These are phyloP conservation scores for Lasioglossum baleicum DNA, from an alignment of 1,140 invertebrate species.

Conservation along the genomic window DNA sequence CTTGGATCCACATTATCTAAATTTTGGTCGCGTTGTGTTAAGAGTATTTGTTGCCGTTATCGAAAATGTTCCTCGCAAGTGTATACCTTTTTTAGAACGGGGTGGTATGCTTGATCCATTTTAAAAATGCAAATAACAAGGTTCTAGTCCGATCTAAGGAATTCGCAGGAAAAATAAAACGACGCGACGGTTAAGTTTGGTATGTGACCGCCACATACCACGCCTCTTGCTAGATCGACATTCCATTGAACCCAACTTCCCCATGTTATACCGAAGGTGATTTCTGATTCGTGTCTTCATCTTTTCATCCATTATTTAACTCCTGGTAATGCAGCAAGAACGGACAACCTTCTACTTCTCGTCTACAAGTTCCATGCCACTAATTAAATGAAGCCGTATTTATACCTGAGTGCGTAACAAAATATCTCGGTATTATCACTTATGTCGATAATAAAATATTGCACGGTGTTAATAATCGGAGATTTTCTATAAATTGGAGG, in stretches of 20 bases:
- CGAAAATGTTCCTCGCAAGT: background rate
- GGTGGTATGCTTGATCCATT: background rate
- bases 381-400: background rate
- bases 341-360: background rate
- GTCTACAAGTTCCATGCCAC: background rate
- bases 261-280: conserved; percentile 45
- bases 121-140: conserved; percentile 29
- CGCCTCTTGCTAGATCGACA: conserved; percentile 68
- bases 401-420: background rate
- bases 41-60: background rate
- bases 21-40: background rate
- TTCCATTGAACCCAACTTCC: conserved; percentile 59
- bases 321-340: background rate
- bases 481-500: too few relatives aligned
- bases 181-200: conserved; percentile 49
- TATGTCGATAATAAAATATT: too few relatives aligned
- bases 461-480: too few relatives aligned
- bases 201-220: conserved; percentile 66
- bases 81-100: background rate
- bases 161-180: conserved; percentile 46
- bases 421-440: background rate
- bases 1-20: background rate
- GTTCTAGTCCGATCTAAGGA: conserved; percentile 9
- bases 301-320: conserved; percentile 20
- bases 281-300: conserved; percentile 41